These are phyloP conservation scores for Myopa testacea DNA, from an alignment of 2,888 invertebrate genomes.

Conservation along the genomic window DNA sequence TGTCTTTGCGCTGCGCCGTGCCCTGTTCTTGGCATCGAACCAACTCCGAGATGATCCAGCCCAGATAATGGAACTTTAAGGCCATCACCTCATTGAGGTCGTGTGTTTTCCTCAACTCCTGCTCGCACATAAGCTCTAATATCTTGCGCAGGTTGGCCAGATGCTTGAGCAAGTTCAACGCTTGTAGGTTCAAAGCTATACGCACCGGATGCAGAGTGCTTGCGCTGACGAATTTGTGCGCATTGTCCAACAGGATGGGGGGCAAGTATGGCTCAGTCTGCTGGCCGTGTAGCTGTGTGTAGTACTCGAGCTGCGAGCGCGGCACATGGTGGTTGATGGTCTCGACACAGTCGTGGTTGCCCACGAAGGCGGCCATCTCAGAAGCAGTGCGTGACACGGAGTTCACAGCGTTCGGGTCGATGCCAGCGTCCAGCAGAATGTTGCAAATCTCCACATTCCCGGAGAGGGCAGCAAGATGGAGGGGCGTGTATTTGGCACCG, in stretches of 20 bases:
- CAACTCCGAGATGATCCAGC: constrained; percentile 80
- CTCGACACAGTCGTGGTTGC: constrained; percentile 92
- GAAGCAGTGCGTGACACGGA: constrained; percentile 92
- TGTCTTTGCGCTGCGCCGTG: constrained; percentile 70
- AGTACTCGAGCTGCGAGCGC: constrained; percentile 84
- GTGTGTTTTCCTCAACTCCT: constrained; percentile 84
- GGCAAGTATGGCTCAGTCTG: constrained; percentile 84
- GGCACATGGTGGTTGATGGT: constrained; percentile 96
- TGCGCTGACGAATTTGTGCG: constrained; percentile 88
- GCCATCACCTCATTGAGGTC: constrained; percentile 92
- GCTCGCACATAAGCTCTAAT: constrained; percentile 84
- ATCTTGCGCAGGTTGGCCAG: constrained; percentile 81
- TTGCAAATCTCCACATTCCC: constrained; percentile 90
- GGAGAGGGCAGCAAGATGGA: constrained; percentile 96
- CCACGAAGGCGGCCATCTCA: constrained; percentile 99
- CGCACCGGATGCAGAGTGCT: constrained; percentile 88
- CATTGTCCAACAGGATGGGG: constrained; percentile 76
- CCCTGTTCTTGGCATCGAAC: constrained; percentile 78
- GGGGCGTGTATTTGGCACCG: constrained; percentile 91
- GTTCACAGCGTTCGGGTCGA: constrained; percentile 84
- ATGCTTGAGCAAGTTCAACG: constrained; percentile 79
- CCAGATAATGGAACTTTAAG: constrained; percentile 88
- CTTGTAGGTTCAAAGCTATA: constrained; percentile 82
- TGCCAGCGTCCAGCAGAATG: constrained; percentile 87
- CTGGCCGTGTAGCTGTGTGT: constrained; percentile 80